Base-by-base conservation (phyloP, 2,797 vertebrate genomes). In the Scolopax rusticola region DNA sequence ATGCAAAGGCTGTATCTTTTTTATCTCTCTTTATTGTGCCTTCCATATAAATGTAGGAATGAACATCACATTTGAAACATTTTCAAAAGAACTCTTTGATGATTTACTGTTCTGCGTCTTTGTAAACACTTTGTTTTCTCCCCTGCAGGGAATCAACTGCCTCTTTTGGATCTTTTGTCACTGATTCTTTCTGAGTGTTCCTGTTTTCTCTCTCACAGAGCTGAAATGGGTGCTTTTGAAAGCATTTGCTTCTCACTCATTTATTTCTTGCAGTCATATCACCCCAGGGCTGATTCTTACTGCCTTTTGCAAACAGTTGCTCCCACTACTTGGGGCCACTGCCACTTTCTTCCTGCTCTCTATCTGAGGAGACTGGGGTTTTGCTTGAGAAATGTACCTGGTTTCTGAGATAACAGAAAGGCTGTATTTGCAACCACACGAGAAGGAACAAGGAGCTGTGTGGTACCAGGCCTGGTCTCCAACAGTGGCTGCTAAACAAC, bases 91-190 rank as follows among this genome's bases (percentile, higher is more conserved):
- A 64, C 8, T 17, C 86, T 93, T 89, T 45, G 60, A 89, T 87
- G 75, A 89, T 89, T 93, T 96, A 89, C 61, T 59, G 38, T 40
- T 94, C 77, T 82, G 40, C 7, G 60, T 76, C 80, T 89, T 83
- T 64, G 53, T 83, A 96, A 97, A 95, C 92, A 87, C 45, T 95
- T 95, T 89, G 74, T 88, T 93, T 91, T 82, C 83, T 87, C 77
- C 81, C 88, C 94, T 94, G 73, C 81, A 87, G 96, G 3, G 8
- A 90, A 92, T 87, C 71, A 80, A 61, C 69, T 68, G 61, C 68
- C 63, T 92, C 53, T 80, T 93, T 82, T 71, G 70, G 74, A 84
- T 87, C 57, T 94, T 96, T 87, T 95, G 86, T 95, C 69, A 67
- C 73, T 63, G 84, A 84, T 86, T 78, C 69, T 86, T 87, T 88